Evolutionary conservation across 2,888 invertebrate genomes (phyloP), one percentile per base, ranked within the genome.

Genomic region (Gastracanthus pulcherrimus): DNA sequence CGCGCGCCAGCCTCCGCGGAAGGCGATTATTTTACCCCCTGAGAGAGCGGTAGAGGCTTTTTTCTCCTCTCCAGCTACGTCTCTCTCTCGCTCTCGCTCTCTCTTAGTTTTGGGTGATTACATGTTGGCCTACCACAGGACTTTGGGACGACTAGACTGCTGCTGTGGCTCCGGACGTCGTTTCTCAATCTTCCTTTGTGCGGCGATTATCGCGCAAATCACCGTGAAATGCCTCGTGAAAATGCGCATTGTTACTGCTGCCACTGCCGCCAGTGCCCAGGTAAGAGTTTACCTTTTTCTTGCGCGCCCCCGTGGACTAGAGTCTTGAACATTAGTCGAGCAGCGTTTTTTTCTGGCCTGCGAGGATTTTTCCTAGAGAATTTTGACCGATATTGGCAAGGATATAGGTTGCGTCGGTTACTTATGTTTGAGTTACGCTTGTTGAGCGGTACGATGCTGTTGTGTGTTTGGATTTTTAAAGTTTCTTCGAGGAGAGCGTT

Each of bases 141-240:
- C 81, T 80, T 81, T 80, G 34, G 31, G 87, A 86, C 87, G 86
- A 86, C 77, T 80, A 34, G 55, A 69, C 77, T 83, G 81, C 82
- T 51, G 76, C 83, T 78, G 80, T 76, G 77, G 84, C 81, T 82
- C 86, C n/a, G n/a, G n/a, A n/a, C n/a, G n/a, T n/a, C n/a, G n/a
- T 84, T 81, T 86, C 79, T 45, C 45, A 2, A 7, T 19, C 74
- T 36, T 80, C 87, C 85, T 89, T 91, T 91, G 90, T 91, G 67
- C 85, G 31, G 87, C 88, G 91, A 90, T 90, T 90, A 89, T 86
- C 85, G 87, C 82, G 87, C 87, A 90, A 90, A 90, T 90, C 89
- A 89, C 88, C 90, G 87, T 88, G 84, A 91, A 90, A 90, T 89
- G 86, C 72, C 38, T 67, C 36, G 66, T 72, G 71, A 51, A 78